Evolutionary conservation across 2,888 invertebrate species (phyloP), one percentile per base, ranked within the genome.

Genomic region (Megastigmus dorsalis): DNA sequence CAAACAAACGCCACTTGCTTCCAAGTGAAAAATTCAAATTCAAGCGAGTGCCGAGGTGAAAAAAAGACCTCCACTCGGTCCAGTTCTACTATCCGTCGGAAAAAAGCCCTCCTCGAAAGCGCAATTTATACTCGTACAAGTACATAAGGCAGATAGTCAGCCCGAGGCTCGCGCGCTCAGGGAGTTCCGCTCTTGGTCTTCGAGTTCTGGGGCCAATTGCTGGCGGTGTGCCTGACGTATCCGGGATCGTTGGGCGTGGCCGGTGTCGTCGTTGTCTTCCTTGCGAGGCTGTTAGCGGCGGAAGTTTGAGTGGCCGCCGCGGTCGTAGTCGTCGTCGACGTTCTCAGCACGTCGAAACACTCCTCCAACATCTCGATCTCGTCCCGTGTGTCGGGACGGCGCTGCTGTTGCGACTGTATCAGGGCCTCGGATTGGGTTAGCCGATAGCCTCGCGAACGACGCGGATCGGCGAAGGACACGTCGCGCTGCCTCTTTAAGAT

Each of bases 181-280:
- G n/a, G n/a, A n/a, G n/a, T n/a, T n/a, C n/a, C n/a, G n/a, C n/a
- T n/a, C n/a, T 70, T 70, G 3, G 36, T 3, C 36, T 72, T 72
- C 6, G 43, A 1, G 6, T 3, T 50, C 38, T 76, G 69, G 0
- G 70, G 88, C 94, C 94, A 94, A 79, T 92, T 90, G 76, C 91
- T 92, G 0, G 93, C 94, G 0, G 93, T 91, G 82, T 93, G 93
- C 81, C 93, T 92, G 1, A 94, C 94, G 80, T 91, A 94, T 2
- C 94, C 94, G 0, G 93, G 93, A 85, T 94, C 93, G 0, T 91
- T 92, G 0, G 94, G 93, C 0, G 92, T 91, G n/a, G 92, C 92
- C 0, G 88, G 88, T 28, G 57, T 23, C 7, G 33, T 3, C 20
- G n/a, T 59, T 50, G 20, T 33, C 36, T 10, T 13, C 33, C n/a